Base-by-base conservation (phyloP, 2,797 vertebrate genomes). In the Melopsittacus undulatus region DNA sequence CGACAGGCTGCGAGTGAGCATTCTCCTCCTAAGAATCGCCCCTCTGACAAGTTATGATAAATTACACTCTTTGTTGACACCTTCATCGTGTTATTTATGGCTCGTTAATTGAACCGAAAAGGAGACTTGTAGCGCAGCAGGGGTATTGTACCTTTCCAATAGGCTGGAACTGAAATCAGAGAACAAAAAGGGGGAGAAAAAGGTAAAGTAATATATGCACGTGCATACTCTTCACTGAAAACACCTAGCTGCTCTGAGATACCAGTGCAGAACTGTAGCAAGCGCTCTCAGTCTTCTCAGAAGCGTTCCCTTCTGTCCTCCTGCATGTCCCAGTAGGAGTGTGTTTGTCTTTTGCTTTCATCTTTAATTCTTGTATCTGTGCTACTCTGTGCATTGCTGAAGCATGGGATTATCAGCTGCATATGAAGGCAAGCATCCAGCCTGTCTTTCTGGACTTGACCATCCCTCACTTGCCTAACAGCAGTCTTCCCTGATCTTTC, bases 1-100 rank as follows among this genome's bases (percentile, higher is more conserved):
- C 67, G 78, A 95, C 94, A 97, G 98, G 94, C 98, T 97, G 98
- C 94, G 98, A 98, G 98, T 98, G 98, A 98, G 97, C 94, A 68
- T 97, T 98, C 97, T 98, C 97, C 97, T 98, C 97, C 97, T 94
- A 95, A 98, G 98, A 98, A 98, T 98, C 62, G 62, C 96, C 97
- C 97, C 96, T 96, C 98, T 99, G 99, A 99, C 98, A 98, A 98
- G 98, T 98, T 97, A 97, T 99, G 99, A 99, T 99, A 98, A 99
- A 99, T 99, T 98, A 98, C 97, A 96, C 97, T 98, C 98, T 98
- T 98, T 98, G 98, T 99, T 99, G 99, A 99, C 99, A 99, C 99
- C 98, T 99, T 99, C 98, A 99, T 99, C 98, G 98, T 98, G 98
- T 99, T 99, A 99, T 99, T 99, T 99, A 99, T 99, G 99, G 99